Percentiles rank a stretch among this genome's conserved stretches.
phyloP scores from a whole-genome alignment of 2,113 vertebrate species.

The Muscicapa adusta region DNA sequence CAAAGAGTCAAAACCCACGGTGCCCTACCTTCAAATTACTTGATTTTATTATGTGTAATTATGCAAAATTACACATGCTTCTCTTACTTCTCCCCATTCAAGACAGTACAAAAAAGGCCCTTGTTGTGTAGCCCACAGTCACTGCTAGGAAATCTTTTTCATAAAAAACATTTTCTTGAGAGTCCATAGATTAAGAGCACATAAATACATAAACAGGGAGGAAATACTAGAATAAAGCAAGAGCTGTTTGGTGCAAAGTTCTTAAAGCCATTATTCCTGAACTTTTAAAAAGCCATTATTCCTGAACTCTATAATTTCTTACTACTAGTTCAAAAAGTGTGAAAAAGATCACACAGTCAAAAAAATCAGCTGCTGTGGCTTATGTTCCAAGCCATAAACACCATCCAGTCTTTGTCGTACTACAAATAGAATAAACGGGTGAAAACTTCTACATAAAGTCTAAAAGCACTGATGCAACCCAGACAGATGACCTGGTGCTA shows the following conservation, averaged over 20 bases:
- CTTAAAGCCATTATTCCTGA: not conserved
- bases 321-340: not conserved
- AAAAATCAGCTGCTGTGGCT: not conserved
- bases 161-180: not conserved
- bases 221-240: not conserved
- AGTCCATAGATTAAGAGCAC: not conserved
- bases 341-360: not conserved
- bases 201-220: not conserved
- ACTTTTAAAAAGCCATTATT: no score
- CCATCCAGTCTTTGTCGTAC: not conserved
- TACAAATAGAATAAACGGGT: not conserved
- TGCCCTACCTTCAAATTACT: not conserved
- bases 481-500: not conserved
- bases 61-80: not conserved
- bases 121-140: not conserved
- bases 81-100: accelerated
- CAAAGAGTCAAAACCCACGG: not conserved
- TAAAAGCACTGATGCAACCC: not conserved
- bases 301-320: not conserved
- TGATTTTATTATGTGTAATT: not conserved
- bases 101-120: not conserved
- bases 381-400: not conserved
- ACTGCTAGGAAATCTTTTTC: not conserved
- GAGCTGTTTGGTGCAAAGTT: not conserved
- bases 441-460: not conserved